Base-by-base conservation (phyloP, 1,140 invertebrate genomes). In the Druon quercuslanigerum region DNA sequence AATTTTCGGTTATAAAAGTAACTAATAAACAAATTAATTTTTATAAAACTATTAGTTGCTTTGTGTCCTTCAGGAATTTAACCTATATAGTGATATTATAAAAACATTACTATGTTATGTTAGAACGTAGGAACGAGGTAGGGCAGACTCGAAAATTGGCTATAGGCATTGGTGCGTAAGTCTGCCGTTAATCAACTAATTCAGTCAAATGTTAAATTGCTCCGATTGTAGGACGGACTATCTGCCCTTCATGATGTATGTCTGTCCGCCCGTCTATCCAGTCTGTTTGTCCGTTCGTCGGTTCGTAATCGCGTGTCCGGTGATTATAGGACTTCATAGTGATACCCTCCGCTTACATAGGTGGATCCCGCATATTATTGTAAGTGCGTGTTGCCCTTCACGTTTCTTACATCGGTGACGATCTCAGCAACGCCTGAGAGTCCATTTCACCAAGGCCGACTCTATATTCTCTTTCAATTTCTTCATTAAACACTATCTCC, bases 151-250 rank as follows among this genome's bases (percentile, higher is more conserved):
- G 77, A 79, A 83, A 84, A 83, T 87, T 82, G 83, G 79, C 82
- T 84, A 81, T 77, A 80, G 80, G 81, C 84, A 85, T 71, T 82
- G 80, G 76, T 77, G 77, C 76, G 75, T 72, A 33, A 54, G 75
- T 17, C 66, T 73, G 54, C 56, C 79, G 80, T 84, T 87, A 87
- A 88, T 87, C 85, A 85, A 88, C 82, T 87, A 87, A 87, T 87
- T 87, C 83, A 75, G 80, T 75, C 82, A 78, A 88, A 87, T 85
- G 82, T 86, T 87, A 87, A 87, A 85, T 87, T 86, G 80, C 81
- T 82, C 76, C 80, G 79, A 84, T 75, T 73, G 73, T 70, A 77
- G 71, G 72, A 71, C 72, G 73, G 74, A 84, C 81, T 73, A 76
- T 78, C 74, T 79, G 73, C 84, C 83, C 71, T 40, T 75, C 74